phyloP scores from a whole-genome alignment of 2,113 vertebrate species.

The Lampris megalopsis region DNA sequence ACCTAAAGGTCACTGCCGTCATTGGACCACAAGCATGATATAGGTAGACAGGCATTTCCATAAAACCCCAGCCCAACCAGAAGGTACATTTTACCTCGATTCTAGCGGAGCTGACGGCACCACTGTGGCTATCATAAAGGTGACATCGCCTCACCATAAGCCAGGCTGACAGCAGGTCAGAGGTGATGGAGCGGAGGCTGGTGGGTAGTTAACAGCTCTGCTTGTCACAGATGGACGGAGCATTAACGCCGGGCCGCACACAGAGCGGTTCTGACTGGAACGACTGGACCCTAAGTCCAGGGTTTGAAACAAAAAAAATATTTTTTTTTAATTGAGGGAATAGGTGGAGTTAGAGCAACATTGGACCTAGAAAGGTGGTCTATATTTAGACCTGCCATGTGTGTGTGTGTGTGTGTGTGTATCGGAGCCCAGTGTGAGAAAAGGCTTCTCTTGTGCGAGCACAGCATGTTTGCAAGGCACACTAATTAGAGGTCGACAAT shows the following conservation, averaged over 20 bases:
- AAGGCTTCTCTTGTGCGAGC: slow-evolving; percentile 28
- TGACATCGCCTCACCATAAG: slow-evolving; percentile 45
- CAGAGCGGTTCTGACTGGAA: background rate
- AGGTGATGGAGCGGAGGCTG: slow-evolving; percentile 60
- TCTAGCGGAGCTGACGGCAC: slow-evolving; percentile 46
- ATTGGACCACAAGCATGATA: slow-evolving; percentile 31
- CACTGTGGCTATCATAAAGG: slow-evolving; percentile 47
- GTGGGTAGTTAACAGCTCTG: slow-evolving; percentile 62
- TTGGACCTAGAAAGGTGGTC: slow-evolving; percentile 55
- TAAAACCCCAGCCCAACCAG: slow-evolving; percentile 41
- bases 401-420: background rate
- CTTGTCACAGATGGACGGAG: slow-evolving; percentile 65
- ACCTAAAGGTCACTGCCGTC: slow-evolving; percentile 67
- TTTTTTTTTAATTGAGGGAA: too few relatives aligned
- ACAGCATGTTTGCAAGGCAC: slow-evolving; percentile 7
- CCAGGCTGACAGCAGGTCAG: slow-evolving; percentile 68
- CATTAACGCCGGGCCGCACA: slow-evolving; percentile 32
- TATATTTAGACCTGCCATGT: slow-evolving; percentile 68
- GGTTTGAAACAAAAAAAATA: background rate
- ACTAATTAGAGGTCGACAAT: slow-evolving; percentile 32
- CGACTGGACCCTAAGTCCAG: too few relatives aligned
- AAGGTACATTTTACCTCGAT: slow-evolving; percentile 46
- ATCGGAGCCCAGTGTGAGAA: slow-evolving; percentile 1
- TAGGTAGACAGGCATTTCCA: slow-evolving; percentile 47
- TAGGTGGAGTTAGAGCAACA: slow-evolving; percentile 16